phyloP scores from a whole-genome alignment of 1,140 invertebrate genomes.

The Drosophila biarmipes region DNA sequence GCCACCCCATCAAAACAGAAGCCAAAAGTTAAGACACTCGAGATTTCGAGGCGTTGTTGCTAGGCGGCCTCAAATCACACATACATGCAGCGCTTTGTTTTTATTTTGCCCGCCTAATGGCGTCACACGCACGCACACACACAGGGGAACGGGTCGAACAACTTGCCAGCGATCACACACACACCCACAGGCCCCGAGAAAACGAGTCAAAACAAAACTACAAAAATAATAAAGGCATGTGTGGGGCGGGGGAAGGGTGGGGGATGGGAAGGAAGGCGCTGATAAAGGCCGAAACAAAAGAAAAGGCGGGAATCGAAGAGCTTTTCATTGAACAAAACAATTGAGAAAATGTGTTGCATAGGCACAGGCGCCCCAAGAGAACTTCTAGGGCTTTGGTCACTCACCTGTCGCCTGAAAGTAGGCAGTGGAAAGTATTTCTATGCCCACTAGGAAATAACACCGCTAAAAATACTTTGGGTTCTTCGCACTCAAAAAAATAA shows the following conservation, averaged over 20 bases:
- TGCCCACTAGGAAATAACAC: not conserved
- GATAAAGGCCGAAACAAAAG: slow-evolving; percentile 44
- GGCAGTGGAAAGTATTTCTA: slow-evolving; percentile 1
- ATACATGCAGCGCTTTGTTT: slow-evolving; percentile 55
- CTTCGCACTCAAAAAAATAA: not conserved
- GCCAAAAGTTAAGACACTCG: slow-evolving; percentile 61
- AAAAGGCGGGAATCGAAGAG: slow-evolving; percentile 10
- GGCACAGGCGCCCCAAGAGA: not conserved
- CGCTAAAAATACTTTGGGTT: not conserved
- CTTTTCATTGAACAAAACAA: slow-evolving; percentile 32
- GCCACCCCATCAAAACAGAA: slow-evolving; percentile 78
- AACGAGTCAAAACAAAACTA: slow-evolving; percentile 75
- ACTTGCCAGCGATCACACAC: slow-evolving; percentile 46
- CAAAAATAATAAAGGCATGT: slow-evolving; percentile 56
- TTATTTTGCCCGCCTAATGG: slow-evolving; percentile 46
- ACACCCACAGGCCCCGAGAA: slow-evolving; percentile 38
- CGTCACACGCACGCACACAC: slow-evolving; percentile 5
- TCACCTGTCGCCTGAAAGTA: slow-evolving; percentile 23
- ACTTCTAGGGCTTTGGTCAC: slow-evolving; percentile 28
- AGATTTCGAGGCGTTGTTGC: slow-evolving; percentile 56
- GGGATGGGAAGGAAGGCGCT: not conserved
- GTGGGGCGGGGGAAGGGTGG: not conserved
- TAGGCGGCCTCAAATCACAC: slow-evolving; percentile 66
- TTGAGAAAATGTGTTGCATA: slow-evolving; percentile 17
- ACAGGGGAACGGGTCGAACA: slow-evolving; percentile 42